Evolutionary conservation across 2,797 vertebrate genomes (phyloP).

Genomic region (Pogoniulus pusillus): DNA sequence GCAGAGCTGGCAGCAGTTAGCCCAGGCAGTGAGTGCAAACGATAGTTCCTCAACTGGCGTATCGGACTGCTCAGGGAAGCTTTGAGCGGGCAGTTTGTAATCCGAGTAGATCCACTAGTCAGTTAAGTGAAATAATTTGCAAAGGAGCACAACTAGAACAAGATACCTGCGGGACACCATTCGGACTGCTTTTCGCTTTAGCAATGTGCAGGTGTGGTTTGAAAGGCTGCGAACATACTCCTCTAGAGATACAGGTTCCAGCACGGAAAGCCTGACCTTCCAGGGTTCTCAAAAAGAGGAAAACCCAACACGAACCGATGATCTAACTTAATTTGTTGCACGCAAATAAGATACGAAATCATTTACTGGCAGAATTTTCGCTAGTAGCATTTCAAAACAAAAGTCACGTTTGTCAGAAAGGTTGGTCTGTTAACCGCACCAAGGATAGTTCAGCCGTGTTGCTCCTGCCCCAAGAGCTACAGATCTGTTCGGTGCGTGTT

Average conservation of each 20-base stretch:
- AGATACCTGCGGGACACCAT: background rate
- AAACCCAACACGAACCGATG: background rate
- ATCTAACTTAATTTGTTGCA: background rate
- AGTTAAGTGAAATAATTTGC: background rate
- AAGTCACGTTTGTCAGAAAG: accelerated
- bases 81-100: background rate
- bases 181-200: background rate
- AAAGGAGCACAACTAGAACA: accelerated
- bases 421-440: background rate
- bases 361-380: background rate
- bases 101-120: accelerated
- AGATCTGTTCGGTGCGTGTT: accelerated
- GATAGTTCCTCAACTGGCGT: accelerated
- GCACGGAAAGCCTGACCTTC: accelerated
- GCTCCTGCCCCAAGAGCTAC: too few species aligned
- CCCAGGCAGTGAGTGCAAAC: accelerated
- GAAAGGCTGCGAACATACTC: accelerated
- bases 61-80: accelerated
- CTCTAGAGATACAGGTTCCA: background rate
- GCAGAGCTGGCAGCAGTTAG: background rate
- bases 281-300: background rate
- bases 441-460: accelerated
- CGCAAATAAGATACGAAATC: background rate
- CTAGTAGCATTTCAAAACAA: background rate
- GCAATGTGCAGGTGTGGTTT: accelerated